These are phyloP conservation scores for Danio kyathit DNA, from an alignment of 2,797 vertebrate genomes.

Conservation along the genomic window DNA sequence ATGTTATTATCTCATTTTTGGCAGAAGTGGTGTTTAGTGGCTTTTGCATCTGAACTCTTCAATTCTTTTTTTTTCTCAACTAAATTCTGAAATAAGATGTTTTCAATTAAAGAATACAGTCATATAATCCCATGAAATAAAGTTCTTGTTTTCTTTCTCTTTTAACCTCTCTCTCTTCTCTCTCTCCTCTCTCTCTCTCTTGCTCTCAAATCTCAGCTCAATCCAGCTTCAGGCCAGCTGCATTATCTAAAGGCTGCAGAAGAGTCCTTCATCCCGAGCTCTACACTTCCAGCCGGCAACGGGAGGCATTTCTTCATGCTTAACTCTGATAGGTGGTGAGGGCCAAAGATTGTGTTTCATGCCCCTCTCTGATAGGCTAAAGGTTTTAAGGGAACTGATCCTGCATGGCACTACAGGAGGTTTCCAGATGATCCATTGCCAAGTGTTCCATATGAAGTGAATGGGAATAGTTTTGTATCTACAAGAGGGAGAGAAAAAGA, in stretches of 20 bases:
- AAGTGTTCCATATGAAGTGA: conserved; percentile 27
- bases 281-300: conserved; percentile 36
- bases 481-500: neutral
- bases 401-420: conserved; percentile 30
- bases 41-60: too few species aligned
- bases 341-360: conserved; percentile 38
- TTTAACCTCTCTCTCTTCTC: too few species aligned
- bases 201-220: conserved; percentile 33
- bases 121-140: neutral
- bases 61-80: neutral
- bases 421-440: conserved; percentile 49
- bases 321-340: conserved; percentile 32
- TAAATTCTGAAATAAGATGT: neutral
- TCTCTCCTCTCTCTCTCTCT: neutral
- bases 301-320: conserved; percentile 42
- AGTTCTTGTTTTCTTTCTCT: neutral
- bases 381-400: conserved; percentile 38
- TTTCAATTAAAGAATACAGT: neutral
- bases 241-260: conserved; percentile 63
- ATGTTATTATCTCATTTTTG: too few species aligned
- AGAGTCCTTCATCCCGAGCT: conserved; percentile 41
- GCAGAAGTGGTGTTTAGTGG: too few species aligned
- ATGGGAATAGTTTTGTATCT: conserved; percentile 7
- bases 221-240: conserved; percentile 51
- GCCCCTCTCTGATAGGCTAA: conserved; percentile 45